phyloP scores from a whole-genome alignment of 2,113 vertebrate genomes.

The Murina feae region DNA sequence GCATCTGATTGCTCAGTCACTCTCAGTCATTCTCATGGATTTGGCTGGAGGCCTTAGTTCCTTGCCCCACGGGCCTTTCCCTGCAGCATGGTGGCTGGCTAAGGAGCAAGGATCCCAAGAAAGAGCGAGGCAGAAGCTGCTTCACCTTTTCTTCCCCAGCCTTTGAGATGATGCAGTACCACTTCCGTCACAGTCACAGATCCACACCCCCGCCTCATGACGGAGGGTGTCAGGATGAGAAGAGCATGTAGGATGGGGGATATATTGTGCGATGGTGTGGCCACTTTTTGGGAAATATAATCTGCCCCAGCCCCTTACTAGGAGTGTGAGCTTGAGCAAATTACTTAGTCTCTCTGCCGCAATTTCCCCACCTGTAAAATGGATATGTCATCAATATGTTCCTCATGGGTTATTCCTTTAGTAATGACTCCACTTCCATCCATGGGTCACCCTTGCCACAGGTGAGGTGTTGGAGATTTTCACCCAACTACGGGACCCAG shows the following conservation, averaged over 20 bases:
- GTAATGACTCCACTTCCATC: background rate
- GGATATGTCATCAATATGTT: background rate
- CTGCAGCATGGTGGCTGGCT: background rate
- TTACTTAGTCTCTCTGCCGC: background rate
- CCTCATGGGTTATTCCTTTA: background rate
- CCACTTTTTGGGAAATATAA: background rate
- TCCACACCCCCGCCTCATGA: background rate
- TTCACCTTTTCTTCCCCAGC: background rate
- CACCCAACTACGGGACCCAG: background rate
- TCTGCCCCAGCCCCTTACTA: background rate
- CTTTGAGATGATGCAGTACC: background rate
- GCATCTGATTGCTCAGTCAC: background rate
- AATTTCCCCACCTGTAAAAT: background rate
- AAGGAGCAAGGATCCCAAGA: background rate
- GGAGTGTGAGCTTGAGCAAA: background rate
- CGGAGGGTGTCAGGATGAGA: background rate
- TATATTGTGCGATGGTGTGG: background rate
- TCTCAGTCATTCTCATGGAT: background rate
- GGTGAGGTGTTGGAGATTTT: background rate
- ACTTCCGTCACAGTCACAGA: background rate
- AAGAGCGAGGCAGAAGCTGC: background rate
- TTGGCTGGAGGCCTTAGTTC: background rate
- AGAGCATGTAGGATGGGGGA: background rate
- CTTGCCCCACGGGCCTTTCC: background rate
- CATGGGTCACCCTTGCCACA: background rate